These are phyloP conservation scores for Drosophila busckii DNA, from an alignment of 1,140 invertebrate species.

Conservation along the genomic window DNA sequence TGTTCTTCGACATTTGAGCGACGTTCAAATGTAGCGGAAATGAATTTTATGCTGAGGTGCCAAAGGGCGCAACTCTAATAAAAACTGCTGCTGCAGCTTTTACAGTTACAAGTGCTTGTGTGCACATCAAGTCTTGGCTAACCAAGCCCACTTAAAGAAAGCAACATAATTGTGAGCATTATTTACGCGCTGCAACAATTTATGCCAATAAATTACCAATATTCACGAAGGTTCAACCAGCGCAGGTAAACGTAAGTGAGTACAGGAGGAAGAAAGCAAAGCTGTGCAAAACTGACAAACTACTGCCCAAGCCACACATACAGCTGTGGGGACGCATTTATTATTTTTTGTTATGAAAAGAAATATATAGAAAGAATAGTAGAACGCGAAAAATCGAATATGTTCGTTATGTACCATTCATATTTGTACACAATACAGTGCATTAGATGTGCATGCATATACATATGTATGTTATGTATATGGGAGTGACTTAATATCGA, in stretches of 20 bases:
- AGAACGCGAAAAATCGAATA: constrained; percentile 56
- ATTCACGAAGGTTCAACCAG: constrained; percentile 61
- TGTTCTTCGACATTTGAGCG: constrained; percentile 59
- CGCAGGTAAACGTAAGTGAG: constrained; percentile 27
- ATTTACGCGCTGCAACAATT: constrained; percentile 70
- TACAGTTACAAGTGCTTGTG: background rate
- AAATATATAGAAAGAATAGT: too few relatives aligned
- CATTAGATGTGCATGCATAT: background rate
- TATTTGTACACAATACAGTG: constrained; percentile 8
- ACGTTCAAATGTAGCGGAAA: constrained; percentile 65
- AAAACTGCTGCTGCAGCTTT: constrained; percentile 23
- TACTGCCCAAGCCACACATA: constrained; percentile 23
- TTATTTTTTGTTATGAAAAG: constrained; percentile 57
- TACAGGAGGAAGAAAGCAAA: constrained; percentile 3
- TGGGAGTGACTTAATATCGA: too few relatives aligned
- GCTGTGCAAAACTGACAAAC: constrained; percentile 62
- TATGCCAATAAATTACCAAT: constrained; percentile 77
- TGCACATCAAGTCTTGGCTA: constrained; percentile 37
- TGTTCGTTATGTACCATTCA: constrained; percentile 1
- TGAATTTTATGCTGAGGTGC: constrained; percentile 66
- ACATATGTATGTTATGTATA: constrained; percentile 8
- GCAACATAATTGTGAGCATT: constrained; percentile 71
- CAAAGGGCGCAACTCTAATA: constrained; percentile 49
- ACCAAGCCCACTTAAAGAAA: constrained; percentile 26
- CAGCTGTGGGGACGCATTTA: constrained; percentile 41